phyloP scores from a whole-genome alignment of 1,140 invertebrate genomes.

The Spodoptera litura region DNA sequence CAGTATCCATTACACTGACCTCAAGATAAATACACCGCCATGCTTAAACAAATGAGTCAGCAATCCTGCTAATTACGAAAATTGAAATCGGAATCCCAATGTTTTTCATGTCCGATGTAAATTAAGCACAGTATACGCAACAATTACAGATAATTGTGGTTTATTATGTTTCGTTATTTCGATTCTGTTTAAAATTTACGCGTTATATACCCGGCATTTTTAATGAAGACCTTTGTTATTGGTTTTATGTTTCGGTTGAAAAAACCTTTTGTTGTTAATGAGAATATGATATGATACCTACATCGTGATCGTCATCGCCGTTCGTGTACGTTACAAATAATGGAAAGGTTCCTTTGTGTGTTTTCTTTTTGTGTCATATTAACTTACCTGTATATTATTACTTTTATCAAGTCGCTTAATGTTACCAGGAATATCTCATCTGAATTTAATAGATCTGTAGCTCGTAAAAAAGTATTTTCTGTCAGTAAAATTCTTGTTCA shows the following conservation, averaged over 20 bases:
- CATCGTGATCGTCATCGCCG: neutral
- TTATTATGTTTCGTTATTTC: conserved; percentile 19
- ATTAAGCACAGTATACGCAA: conserved; percentile 24
- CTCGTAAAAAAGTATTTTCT: too few species aligned
- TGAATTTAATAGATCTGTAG: neutral
- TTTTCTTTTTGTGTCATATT: neutral
- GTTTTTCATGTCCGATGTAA: conserved; percentile 6
- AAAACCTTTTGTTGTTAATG: conserved; percentile 26
- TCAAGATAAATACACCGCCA: neutral
- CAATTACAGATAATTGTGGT: conserved; percentile 31
- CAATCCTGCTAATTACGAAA: conserved; percentile 1
- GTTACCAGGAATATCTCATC: neutral
- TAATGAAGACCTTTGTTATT: conserved; percentile 34
- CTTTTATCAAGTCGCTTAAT: too few species aligned
- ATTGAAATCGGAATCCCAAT: conserved; percentile 17
- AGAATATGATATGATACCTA: conserved; percentile 27
- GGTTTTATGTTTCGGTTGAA: conserved; percentile 12
- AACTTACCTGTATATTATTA: too few species aligned
- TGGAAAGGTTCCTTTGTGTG: neutral
- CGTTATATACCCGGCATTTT: conserved; percentile 2
- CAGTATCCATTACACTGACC: neutral
- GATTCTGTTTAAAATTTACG: conserved; percentile 1
- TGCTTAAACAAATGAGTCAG: neutral
- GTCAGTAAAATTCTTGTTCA: too few species aligned
- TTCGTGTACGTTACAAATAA: neutral